A percentile compares a stretch with the other conserved stretches of the same genome.
Conservation (phyloP, 2,113 vertebrate species). For the Cromileptes altivelis region DNA sequence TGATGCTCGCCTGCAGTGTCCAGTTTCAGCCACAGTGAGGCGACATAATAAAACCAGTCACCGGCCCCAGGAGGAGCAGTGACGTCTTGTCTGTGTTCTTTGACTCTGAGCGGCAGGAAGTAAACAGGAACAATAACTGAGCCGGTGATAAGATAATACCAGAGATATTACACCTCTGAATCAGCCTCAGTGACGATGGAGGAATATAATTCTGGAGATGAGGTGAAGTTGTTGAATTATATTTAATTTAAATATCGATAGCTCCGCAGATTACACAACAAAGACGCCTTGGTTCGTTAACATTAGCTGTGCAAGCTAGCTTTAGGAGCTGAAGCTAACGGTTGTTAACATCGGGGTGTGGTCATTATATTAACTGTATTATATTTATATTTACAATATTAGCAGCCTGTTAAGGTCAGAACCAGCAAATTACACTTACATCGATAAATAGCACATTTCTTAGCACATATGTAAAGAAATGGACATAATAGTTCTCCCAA, state of each 20-base stretch:
- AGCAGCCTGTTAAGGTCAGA: background rate
- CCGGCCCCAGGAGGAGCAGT: background rate
- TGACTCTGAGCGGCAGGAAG: background rate
- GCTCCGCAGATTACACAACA: too few relatives aligned
- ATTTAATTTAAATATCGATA: background rate
- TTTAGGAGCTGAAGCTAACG: background rate
- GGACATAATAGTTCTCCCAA: background rate
- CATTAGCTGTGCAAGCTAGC: constrained; percentile 21
- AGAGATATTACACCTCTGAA: background rate
- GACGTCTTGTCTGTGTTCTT: constrained; percentile 1
- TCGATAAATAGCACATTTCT: background rate
- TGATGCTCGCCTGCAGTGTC: background rate
- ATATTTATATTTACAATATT: background rate
- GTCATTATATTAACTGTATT: background rate
- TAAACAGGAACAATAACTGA: constrained; percentile 28
- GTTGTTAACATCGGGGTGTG: constrained; percentile 42
- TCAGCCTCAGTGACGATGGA: constrained; percentile 71
- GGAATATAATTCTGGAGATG: constrained; percentile 82
- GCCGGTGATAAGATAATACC: background rate
- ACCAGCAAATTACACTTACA: too few relatives aligned
- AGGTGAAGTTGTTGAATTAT: constrained; percentile 62
- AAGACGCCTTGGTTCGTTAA: background rate
- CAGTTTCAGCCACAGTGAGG: constrained; percentile 9
- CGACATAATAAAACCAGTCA: background rate
- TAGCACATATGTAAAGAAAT: background rate